These are phyloP conservation scores for Cynodonichthys magdalenae DNA, from an alignment of 2,797 vertebrate species.

Conservation along the genomic window DNA sequence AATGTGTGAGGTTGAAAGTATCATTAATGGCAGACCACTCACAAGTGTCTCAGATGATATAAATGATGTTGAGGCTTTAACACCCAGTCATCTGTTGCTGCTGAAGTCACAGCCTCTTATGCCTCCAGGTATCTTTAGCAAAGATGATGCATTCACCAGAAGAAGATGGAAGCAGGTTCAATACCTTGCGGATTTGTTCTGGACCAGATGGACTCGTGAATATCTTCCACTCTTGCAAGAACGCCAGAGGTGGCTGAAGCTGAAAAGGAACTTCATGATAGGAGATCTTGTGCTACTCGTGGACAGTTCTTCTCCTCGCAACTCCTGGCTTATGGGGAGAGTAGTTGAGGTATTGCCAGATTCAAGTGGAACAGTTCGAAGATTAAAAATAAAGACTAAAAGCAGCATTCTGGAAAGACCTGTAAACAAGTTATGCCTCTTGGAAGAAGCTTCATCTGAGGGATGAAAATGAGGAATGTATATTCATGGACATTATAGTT, in stretches of 20 bases:
- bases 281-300: conserved; percentile 15
- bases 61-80: conserved; percentile 3
- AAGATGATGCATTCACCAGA: neutral
- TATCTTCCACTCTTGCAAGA: conserved; percentile 23
- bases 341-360: conserved; percentile 16
- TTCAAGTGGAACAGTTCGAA: conserved; percentile 6
- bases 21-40: neutral
- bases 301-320: conserved; percentile 7
- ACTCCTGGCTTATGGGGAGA: neutral
- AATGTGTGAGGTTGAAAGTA: conserved; percentile 2
- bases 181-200: conserved; percentile 22
- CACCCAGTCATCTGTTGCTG: neutral
- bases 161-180: conserved; percentile 15
- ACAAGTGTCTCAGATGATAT: conserved; percentile 1
- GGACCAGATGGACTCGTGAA: conserved; percentile 14
- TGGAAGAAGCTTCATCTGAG: too few species aligned
- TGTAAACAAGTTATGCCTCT: too few species aligned
- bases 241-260: conserved; percentile 15
- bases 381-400: conserved; percentile 6
- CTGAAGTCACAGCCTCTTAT: neutral
- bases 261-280: conserved; percentile 4
- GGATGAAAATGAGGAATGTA: too few species aligned
- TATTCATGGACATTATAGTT: neutral
- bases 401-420: conserved; percentile 4
- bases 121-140: conserved; percentile 12